Conservation (phyloP, 2,888 invertebrate genomes). For the Cataglyphis altisquamis region DNA sequence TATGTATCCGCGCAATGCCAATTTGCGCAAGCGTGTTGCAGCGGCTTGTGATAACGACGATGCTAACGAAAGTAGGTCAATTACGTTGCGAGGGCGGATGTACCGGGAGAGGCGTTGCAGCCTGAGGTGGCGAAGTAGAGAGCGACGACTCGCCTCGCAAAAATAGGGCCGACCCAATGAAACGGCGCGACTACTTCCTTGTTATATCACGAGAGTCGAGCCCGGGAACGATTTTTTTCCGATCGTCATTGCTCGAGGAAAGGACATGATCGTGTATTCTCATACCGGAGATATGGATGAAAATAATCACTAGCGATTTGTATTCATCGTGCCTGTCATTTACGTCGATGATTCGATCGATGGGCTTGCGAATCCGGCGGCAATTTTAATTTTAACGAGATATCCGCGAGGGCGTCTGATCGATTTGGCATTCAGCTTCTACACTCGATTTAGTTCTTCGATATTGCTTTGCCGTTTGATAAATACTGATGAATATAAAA, state of each 20-base stretch:
- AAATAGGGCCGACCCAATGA: not conserved
- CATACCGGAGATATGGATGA: not conserved
- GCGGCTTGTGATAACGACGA: slow-evolving; percentile 31
- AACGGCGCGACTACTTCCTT: not conserved
- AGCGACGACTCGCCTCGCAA: slow-evolving; percentile 16
- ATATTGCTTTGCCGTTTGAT: not conserved
- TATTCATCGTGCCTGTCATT: slow-evolving; percentile 27
- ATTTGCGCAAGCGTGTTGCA: slow-evolving; percentile 69
- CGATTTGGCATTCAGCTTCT: not conserved
- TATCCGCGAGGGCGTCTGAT: not conserved
- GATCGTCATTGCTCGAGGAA: not conserved
- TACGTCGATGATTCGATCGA: slow-evolving; percentile 33
- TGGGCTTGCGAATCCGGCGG: slow-evolving; percentile 1
- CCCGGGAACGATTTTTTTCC: not conserved
- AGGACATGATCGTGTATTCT: not conserved
- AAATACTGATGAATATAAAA: not conserved
- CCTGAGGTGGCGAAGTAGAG: slow-evolving; percentile 12
- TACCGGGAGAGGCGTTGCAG: slow-evolving; percentile 16
- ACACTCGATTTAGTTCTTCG: not conserved
- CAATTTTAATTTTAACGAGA: slow-evolving; percentile 26
- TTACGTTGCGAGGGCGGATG: slow-evolving; percentile 54
- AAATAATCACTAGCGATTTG: slow-evolving; percentile 28
- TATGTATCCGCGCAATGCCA: slow-evolving; percentile 20
- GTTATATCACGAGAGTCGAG: not conserved
- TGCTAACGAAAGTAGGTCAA: slow-evolving; percentile 69